Evolutionary conservation across 2,113 vertebrate species (phyloP), one percentile per base, ranked within the genome.

Genomic region (Chaetops frenatus): DNA sequence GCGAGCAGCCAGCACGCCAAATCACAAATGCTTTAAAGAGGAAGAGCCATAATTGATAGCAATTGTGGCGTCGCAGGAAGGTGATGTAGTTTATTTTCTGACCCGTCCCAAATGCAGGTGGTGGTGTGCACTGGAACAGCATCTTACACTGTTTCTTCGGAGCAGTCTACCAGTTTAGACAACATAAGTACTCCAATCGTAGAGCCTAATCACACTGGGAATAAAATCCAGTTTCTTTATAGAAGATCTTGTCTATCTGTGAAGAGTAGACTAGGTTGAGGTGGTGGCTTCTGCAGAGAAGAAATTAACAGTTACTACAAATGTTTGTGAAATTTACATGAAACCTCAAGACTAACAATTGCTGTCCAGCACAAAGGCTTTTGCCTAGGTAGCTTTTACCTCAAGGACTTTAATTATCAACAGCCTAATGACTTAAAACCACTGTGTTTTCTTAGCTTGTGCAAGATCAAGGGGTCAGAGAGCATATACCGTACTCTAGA

Each of bases 281-380:
- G 5, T 56, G 23, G 31, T 33, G 53, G 15, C 36, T 91, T 71
- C 40, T n/a, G 40, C 77, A 22, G 44, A 54, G 29, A 61, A 65
- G 74, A 53, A 64, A 71, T 66, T 65, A 47, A 44, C 58, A 38
- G 12, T 58, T 57, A 16, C 56, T 54, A 11, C 31, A 61, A 87
- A 44, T 58, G 19, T 87, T 81, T 70, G 76, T 88, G 72, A 50
- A 58, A 81, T 79, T 61, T 53, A 58, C 36, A 4, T 65, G 54
- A 80, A 76, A 77, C 91, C 45, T 80, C 47, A 17, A 28, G 27
- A 51, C 48, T 50, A 50, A 27, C 2, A 15, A 73, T 58, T 91
- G 77, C 91, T 96, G 91, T 94, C 96, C 94, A 95, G 69, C 81
- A 53, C 20, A 25, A 57, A 44, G 47, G 69, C 64, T 88, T 91